Conservation (phyloP, 2,888 invertebrate species). For the Ophioninae sp. region DNA sequence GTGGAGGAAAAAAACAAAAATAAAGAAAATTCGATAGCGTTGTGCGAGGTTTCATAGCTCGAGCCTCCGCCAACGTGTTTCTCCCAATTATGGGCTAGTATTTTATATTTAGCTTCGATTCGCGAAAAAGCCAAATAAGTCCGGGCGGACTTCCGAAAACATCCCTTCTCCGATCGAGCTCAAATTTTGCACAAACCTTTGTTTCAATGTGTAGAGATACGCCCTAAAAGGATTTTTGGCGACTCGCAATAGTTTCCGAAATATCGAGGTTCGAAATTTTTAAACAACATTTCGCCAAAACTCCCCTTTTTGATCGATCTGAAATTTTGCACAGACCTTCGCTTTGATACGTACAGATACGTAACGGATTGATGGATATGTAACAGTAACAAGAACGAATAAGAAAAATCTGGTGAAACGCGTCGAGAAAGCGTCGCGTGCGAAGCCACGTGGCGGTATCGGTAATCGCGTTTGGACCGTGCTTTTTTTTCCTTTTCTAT, state of each 20-base stretch:
- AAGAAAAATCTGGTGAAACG: neutral
- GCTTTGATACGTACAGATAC: neutral
- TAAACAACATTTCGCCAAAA: neutral
- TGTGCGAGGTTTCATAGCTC: neutral
- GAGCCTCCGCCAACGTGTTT: neutral
- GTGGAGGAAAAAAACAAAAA: neutral
- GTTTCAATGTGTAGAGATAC: too few species aligned
- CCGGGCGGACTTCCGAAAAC: too few species aligned
- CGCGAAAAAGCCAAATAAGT: neutral
- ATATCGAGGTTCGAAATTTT: neutral
- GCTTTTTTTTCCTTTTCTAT: neutral
- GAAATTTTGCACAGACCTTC: too few species aligned
- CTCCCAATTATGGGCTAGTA: neutral
- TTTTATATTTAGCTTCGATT: neutral
- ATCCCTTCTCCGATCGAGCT: neutral
- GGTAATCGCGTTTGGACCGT: constrained; percentile 25
- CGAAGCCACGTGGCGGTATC: constrained; percentile 34
- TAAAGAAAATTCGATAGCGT: neutral
- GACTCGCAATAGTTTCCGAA: neutral
- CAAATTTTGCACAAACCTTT: too few species aligned
- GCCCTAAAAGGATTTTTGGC: too few species aligned
- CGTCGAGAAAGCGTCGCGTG: constrained; percentile 26
- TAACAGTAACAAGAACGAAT: neutral
- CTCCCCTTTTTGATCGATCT: neutral
- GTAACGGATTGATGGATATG: neutral